These are phyloP conservation scores for Papilio xuthus DNA, from an alignment of 1,140 invertebrate species.

Conservation along the genomic window DNA sequence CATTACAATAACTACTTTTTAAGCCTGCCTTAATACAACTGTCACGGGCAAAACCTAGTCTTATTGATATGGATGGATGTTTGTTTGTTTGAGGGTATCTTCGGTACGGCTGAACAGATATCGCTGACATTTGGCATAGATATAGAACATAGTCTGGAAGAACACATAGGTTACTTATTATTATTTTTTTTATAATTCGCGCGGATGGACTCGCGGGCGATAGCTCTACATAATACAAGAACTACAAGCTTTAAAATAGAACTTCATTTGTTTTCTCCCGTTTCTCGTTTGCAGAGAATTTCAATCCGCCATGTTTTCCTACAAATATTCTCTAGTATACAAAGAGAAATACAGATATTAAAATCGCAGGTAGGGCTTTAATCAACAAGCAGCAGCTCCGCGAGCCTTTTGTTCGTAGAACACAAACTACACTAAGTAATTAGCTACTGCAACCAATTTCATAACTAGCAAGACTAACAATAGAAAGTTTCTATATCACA, in stretches of 20 bases:
- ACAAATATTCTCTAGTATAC: constrained; percentile 1
- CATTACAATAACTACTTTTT: no score
- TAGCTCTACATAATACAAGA: no score
- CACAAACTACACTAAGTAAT: constrained; percentile 20
- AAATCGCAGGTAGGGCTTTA: constrained; percentile 5
- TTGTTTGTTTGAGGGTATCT: no score
- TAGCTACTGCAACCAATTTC: not conserved
- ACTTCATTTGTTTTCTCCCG: not conserved
- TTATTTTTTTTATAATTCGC: no score
- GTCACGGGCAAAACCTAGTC: no score
- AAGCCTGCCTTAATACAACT: no score
- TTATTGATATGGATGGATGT: no score
- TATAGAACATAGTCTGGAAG: no score
- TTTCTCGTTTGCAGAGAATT: not conserved
- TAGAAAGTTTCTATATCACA: not conserved
- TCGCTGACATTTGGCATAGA: no score
- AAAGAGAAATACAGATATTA: constrained; percentile 19
- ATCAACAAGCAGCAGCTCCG: not conserved
- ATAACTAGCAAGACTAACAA: not conserved
- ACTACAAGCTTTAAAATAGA: not conserved
- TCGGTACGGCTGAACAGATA: no score
- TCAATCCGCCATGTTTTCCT: not conserved
- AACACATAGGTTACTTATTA: no score
- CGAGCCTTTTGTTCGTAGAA: not conserved
- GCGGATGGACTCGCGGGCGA: no score